Conservation (phyloP, 30 jellyfish, hydroid and myxozoan genomes). For the Mastigias papua region DNA sequence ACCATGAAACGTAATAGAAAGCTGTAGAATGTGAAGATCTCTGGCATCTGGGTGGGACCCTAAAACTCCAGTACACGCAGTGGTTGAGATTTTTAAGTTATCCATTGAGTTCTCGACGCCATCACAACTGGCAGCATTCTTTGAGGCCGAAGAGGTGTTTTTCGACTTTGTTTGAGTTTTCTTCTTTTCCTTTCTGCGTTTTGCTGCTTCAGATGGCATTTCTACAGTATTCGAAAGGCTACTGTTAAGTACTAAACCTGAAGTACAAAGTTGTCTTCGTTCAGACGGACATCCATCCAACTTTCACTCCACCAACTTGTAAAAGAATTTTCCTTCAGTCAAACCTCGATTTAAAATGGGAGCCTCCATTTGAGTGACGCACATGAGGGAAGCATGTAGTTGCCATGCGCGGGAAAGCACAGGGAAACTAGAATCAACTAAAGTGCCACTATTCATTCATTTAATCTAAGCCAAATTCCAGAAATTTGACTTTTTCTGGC, state of each 20-base stretch:
- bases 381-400: too few species aligned
- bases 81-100: slow-evolving; percentile 64
- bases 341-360: background rate
- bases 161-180: slow-evolving; percentile 85
- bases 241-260: background rate
- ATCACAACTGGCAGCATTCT: slow-evolving; percentile 17
- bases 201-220: slow-evolving; percentile 99
- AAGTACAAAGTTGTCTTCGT: background rate
- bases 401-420: too few species aligned
- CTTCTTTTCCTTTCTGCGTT: slow-evolving; percentile 96
- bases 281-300: background rate
- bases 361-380: background rate
- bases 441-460: too few species aligned
- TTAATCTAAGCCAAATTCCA: too few species aligned
- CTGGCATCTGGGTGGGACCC: slow-evolving; percentile 98
- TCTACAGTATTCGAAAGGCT: slow-evolving; percentile 24
- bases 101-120: slow-evolving; percentile 51
- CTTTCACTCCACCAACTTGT: background rate
- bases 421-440: too few species aligned
- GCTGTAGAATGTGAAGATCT: slow-evolving; percentile 88
- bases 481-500: too few species aligned
- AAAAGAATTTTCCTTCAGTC: background rate
- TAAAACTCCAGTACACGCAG: slow-evolving; percentile 93
- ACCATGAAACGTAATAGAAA: slow-evolving; percentile 95
- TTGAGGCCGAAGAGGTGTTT: slow-evolving; percentile 58